Base-by-base conservation (phyloP, 2,113 vertebrate genomes). In the Heterotis niloticus region DNA sequence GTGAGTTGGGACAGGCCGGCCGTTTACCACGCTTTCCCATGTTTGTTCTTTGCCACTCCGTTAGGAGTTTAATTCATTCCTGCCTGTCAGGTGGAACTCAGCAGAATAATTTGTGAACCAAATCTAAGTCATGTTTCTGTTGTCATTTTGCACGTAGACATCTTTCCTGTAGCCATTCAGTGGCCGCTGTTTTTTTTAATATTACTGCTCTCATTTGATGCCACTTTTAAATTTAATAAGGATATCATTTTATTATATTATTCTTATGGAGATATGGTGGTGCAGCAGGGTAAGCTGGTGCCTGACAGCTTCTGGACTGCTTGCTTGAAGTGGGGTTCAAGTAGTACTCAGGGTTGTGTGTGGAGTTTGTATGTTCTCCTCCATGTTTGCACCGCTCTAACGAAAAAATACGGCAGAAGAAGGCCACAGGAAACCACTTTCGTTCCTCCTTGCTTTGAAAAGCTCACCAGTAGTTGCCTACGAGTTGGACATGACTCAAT, bases 91-190 rank as follows among this genome's bases (percentile, higher is more conserved):
- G 23, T 51, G 13, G 69, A 52, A 51, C 69, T 23, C 44, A 52
- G 20, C 23, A 72, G 54, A 24, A 52, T 54, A 72, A 72, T 54
- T 71, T 71, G 51, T 71, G 52, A 71, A 71, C 52, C 34, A 71
- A 52, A 52, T 13, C n/a, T 72, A 51, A 69, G 68, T 44, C 16
- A 34, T 71, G 54, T 72, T 72, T 51, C 69, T 72, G 69, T 71
- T 71, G 69, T 34, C 59, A 16, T 62, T 20, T 16, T 13, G 59
- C 18, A 16, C 18, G 59, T 62, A 2, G 59, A 20, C 59, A 62
- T 62, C 12, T 20, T 62, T 62, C 18, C 59, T 62, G 2, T 62
- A 62, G 34, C 7, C 34, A 4, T 62, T 62, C 59, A 16, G 18
- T 62, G 59, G 3, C 44, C n/a, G 12, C 69, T 44, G 34, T n/a